Conservation (phyloP, 2,888 invertebrate genomes). For the Eupithecia dodoneata region DNA sequence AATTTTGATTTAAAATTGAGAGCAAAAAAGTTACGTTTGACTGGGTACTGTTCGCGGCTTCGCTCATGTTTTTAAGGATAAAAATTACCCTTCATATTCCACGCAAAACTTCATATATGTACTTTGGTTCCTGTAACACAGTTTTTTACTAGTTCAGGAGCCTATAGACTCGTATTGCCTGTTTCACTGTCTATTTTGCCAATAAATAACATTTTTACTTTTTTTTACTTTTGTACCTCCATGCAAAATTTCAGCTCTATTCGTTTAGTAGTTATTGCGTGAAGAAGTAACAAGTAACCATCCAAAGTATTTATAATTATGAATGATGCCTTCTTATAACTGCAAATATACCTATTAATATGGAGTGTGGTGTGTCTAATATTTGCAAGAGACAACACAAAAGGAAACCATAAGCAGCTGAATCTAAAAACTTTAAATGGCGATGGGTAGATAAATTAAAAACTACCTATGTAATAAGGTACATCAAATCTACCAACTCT, state of each 20-base stretch:
- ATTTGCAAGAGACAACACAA: neutral
- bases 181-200: no score
- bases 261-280: neutral
- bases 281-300: neutral
- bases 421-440: neutral
- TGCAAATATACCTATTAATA: neutral
- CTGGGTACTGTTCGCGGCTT: neutral
- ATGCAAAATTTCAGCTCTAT: neutral
- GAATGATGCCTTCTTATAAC: neutral
- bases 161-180: no score
- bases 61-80: neutral
- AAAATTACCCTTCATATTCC: neutral
- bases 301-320: neutral
- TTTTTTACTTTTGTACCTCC: neutral
- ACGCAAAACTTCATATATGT: neutral
- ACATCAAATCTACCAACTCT: no score
- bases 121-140: no score
- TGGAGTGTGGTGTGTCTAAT: neutral
- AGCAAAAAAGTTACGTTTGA: neutral
- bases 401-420: neutral
- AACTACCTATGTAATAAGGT: no score
- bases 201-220: no score
- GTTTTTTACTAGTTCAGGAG: no score
- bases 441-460: neutral
- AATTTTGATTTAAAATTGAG: conserved; percentile 45